phyloP scores from a whole-genome alignment of 1,140 invertebrate species.

The Cydia amplana region DNA sequence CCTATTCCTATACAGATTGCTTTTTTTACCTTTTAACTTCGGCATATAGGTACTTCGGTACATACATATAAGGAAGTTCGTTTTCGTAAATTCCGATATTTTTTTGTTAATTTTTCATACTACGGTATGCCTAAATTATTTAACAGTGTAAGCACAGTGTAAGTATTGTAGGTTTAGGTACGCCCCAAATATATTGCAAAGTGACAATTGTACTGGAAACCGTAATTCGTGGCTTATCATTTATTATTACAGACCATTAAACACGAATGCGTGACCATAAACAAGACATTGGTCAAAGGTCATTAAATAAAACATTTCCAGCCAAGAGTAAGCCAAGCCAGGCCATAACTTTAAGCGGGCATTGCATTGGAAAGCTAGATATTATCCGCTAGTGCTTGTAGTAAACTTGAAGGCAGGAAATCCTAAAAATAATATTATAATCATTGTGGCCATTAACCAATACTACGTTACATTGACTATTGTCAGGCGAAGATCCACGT shows the following conservation, averaged over 20 bases:
- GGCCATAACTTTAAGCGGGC: slow-evolving; percentile 4
- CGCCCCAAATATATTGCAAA: background rate
- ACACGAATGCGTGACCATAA: background rate
- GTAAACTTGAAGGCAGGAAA: background rate
- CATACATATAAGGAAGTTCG: too few species aligned
- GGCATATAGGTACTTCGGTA: too few species aligned
- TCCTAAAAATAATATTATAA: background rate
- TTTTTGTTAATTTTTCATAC: too few species aligned
- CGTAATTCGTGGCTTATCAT: background rate
- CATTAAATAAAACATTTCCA: slow-evolving; percentile 10
- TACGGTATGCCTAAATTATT: too few species aligned
- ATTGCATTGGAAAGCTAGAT: background rate
- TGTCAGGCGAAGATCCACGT: too few species aligned
- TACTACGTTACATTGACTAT: too few species aligned
- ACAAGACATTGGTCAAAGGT: slow-evolving; percentile 20
- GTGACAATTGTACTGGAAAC: background rate
- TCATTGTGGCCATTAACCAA: too few species aligned
- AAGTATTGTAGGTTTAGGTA: background rate
- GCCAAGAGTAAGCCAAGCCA: slow-evolving; percentile 9
- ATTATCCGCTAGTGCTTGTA: background rate
- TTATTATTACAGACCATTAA: slow-evolving; percentile 11
- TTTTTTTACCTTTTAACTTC: too few species aligned
- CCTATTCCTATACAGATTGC: too few species aligned
- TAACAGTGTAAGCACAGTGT: too few species aligned
- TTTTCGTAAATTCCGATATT: too few species aligned